A percentile compares a stretch with the other conserved stretches of the same genome.
Evolutionary conservation across 2,113 vertebrate species (phyloP).

Genomic region (Nerophis lumbriciformis): DNA sequence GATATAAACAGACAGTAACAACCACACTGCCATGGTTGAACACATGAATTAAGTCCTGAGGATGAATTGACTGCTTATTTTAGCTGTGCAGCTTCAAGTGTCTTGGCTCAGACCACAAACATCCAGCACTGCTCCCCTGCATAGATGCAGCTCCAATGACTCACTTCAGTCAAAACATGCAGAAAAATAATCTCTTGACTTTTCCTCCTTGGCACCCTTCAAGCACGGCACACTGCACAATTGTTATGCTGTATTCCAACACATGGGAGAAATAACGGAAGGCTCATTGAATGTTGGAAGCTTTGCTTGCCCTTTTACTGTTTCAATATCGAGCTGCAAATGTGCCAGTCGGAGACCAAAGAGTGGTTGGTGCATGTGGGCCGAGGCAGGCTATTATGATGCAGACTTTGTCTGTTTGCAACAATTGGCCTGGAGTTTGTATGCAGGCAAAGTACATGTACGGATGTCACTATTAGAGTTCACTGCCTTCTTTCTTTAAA

Average conservation of each 20-base stretch:
- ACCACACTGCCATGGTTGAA: neutral
- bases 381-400: slow-evolving; percentile 10
- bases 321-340: slow-evolving; percentile 10
- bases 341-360: slow-evolving; percentile 33
- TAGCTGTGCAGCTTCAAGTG: slow-evolving; percentile 1
- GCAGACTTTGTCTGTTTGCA: slow-evolving; percentile 13
- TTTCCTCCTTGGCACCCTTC: slow-evolving; percentile 6
- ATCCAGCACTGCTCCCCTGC: slow-evolving; percentile 9
- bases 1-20: too few relatives aligned
- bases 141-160: slow-evolving; percentile 24
- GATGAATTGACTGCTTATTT: neutral
- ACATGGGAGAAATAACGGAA: neutral
- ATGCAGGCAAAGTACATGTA: too few relatives aligned
- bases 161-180: slow-evolving; percentile 14
- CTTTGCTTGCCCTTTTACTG: slow-evolving; percentile 14
- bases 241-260: neutral
- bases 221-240: neutral
- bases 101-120: slow-evolving; percentile 27
- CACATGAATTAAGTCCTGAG: neutral
- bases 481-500: too few relatives aligned
- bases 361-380: slow-evolving; percentile 11
- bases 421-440: neutral
- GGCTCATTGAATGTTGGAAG: slow-evolving; percentile 2
- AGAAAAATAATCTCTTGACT: slow-evolving; percentile 16
- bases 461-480: too few relatives aligned